These are phyloP conservation scores for Drosophila lutescens DNA, from an alignment of 2,888 invertebrate genomes.

Conservation along the genomic window DNA sequence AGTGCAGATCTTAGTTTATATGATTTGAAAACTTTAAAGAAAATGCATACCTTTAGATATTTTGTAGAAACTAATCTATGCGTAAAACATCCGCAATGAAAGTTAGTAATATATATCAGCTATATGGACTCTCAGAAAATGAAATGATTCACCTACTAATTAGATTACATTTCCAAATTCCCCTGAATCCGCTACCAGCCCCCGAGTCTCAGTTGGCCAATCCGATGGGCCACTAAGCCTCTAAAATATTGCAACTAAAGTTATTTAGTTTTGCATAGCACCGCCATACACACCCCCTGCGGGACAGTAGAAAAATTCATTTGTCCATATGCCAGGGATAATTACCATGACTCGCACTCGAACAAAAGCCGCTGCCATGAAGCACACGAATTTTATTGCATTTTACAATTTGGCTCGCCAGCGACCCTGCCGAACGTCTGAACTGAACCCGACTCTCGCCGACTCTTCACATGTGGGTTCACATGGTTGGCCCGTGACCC, in stretches of 20 bases:
- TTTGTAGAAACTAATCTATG: too few species aligned
- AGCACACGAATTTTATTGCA: constrained; percentile 62
- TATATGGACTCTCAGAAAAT: background rate
- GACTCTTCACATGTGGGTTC: constrained; percentile 71
- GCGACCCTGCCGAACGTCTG: constrained; percentile 24
- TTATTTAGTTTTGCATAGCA: constrained; percentile 32
- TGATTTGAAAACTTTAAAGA: too few species aligned
- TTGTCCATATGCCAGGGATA: constrained; percentile 51
- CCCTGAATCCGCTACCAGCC: constrained; percentile 5
- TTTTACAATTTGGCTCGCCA: constrained; percentile 52
- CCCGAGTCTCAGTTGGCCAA: constrained; percentile 9
- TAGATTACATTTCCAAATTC: constrained; percentile 1
- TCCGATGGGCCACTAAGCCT: background rate
- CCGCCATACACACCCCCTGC: background rate
- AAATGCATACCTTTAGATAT: too few species aligned
- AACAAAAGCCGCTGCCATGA: constrained; percentile 55
- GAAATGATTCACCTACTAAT: background rate
- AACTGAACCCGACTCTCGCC: constrained; percentile 34
- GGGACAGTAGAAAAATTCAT: constrained; percentile 32
- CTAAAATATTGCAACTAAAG: constrained; percentile 12
- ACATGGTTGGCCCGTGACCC: constrained; percentile 79
- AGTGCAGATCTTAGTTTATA: too few species aligned
- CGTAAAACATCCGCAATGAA: too few species aligned
- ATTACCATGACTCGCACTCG: constrained; percentile 70
- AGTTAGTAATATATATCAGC: too few species aligned